A percentile compares a stretch with the other conserved stretches of the same genome.
Conservation (phyloP, 2,113 vertebrate species). For the Rhinopithecus roxellana region DNA sequence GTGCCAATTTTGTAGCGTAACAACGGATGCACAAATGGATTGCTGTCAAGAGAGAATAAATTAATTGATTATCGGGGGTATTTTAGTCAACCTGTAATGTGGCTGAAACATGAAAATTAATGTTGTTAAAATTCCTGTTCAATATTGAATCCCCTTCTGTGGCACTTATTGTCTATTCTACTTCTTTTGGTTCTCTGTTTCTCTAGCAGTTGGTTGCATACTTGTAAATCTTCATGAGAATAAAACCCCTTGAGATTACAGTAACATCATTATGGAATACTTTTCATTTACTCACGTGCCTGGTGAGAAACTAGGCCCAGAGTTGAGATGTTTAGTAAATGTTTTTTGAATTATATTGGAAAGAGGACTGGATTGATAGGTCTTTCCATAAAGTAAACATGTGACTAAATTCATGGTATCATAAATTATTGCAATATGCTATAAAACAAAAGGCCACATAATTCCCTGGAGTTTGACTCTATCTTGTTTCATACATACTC, state of each 20-base stretch:
- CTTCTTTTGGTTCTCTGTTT: constrained; percentile 5
- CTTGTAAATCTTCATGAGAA: constrained; percentile 22
- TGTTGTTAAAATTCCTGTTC: constrained; percentile 39
- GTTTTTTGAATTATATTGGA: constrained; percentile 45
- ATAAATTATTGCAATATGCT: constrained; percentile 41
- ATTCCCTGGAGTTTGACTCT: background rate
- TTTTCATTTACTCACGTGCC: constrained; percentile 27
- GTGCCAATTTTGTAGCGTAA: background rate
- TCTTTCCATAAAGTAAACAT: constrained; percentile 58
- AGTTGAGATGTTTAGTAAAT: constrained; percentile 20
- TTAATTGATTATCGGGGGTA: constrained; percentile 41
- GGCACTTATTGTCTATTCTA: background rate
- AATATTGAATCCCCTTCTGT: background rate
- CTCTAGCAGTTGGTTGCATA: background rate
- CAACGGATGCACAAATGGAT: background rate
- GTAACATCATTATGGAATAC: constrained; percentile 6
- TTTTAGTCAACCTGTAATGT: background rate
- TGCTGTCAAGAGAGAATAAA: constrained; percentile 44
- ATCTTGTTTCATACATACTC: constrained; percentile 23
- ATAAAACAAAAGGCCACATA: constrained; percentile 40
- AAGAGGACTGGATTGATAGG: background rate
- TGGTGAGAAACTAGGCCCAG: constrained; percentile 32
- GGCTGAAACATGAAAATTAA: constrained; percentile 33
- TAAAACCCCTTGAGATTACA: constrained; percentile 32
- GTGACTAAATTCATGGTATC: background rate